phyloP scores from a whole-genome alignment of 2,888 invertebrate species.

The Physocephala rufipes region DNA sequence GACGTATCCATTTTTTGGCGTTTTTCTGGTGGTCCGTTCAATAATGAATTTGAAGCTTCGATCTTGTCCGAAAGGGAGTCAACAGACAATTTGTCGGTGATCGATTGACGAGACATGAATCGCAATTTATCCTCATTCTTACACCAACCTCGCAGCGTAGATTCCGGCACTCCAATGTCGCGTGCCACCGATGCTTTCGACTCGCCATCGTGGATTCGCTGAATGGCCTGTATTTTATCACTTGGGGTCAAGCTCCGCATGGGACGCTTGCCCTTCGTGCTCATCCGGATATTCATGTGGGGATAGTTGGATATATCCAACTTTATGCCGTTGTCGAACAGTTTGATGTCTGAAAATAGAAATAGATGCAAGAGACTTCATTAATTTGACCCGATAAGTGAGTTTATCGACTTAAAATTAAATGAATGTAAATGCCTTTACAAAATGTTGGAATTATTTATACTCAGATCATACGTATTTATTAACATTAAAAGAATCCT shows the following conservation, averaged over 20 bases:
- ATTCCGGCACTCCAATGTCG: slow-evolving; percentile 87
- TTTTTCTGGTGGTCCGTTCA: slow-evolving; percentile 61
- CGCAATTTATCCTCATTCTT: slow-evolving; percentile 83
- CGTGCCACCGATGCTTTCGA: slow-evolving; percentile 87
- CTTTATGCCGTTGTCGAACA: slow-evolving; percentile 64
- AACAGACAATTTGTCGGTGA: slow-evolving; percentile 71
- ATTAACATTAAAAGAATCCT: too few species aligned
- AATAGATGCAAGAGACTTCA: background rate
- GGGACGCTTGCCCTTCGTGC: slow-evolving; percentile 81
- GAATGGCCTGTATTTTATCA: slow-evolving; percentile 84
- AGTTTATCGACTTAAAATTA: too few species aligned
- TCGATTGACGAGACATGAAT: slow-evolving; percentile 76
- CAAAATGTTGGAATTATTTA: too few species aligned
- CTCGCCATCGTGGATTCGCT: slow-evolving; percentile 84
- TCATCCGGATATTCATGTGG: slow-evolving; percentile 68
- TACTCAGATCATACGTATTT: too few species aligned
- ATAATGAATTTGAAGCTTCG: slow-evolving; percentile 51
- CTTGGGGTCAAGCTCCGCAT: slow-evolving; percentile 78
- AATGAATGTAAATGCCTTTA: too few species aligned
- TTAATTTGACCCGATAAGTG: too few species aligned
- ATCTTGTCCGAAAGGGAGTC: slow-evolving; percentile 60
- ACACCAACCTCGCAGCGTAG: slow-evolving; percentile 87
- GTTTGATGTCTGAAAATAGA: slow-evolving; percentile 58
- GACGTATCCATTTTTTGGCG: slow-evolving; percentile 61
- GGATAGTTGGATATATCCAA: slow-evolving; percentile 65